phyloP scores from a whole-genome alignment of 2,888 invertebrate species.

The Pristionchus entomophagus region DNA sequence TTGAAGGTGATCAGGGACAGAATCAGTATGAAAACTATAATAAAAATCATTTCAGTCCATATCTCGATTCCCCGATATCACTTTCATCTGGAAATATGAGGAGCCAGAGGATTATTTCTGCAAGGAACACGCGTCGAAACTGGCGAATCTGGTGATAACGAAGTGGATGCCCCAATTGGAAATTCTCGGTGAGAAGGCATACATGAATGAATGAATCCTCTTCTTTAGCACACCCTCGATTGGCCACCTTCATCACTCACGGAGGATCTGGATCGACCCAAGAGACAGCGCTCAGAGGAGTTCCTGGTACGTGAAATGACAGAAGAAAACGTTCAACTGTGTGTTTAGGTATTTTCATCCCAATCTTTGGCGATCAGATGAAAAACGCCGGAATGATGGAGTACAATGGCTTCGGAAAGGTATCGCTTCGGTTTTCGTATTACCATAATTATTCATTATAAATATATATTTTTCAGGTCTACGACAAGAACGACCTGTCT shows the following conservation, averaged over 20 bases:
- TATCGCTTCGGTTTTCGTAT: not conserved
- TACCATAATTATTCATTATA: not conserved
- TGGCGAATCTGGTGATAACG: not conserved
- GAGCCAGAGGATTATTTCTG: not conserved
- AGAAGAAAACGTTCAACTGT: too few species aligned
- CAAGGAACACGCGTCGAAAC: not conserved
- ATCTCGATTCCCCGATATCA: not conserved
- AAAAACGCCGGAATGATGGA: conserved; percentile 29
- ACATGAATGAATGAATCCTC: too few species aligned
- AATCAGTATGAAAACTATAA: too few species aligned
- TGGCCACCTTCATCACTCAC: not conserved
- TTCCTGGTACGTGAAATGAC: not conserved
- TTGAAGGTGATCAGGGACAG: not conserved
- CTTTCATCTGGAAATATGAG: conserved; percentile 20
- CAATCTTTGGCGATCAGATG: not conserved
- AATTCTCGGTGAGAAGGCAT: not conserved
- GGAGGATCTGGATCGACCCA: not conserved
- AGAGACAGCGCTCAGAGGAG: conserved; percentile 9
- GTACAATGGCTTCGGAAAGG: conserved; percentile 15
- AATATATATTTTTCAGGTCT: conserved; percentile 44
- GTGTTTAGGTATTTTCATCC: not conserved
- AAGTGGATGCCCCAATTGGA: conserved; percentile 17
- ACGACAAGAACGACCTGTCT: conserved; percentile 55
- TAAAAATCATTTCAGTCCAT: not conserved
- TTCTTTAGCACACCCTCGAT: not conserved